Evolutionary conservation across 2,113 vertebrate genomes (phyloP).

Genomic region (Cynoglossus semilaevis): DNA sequence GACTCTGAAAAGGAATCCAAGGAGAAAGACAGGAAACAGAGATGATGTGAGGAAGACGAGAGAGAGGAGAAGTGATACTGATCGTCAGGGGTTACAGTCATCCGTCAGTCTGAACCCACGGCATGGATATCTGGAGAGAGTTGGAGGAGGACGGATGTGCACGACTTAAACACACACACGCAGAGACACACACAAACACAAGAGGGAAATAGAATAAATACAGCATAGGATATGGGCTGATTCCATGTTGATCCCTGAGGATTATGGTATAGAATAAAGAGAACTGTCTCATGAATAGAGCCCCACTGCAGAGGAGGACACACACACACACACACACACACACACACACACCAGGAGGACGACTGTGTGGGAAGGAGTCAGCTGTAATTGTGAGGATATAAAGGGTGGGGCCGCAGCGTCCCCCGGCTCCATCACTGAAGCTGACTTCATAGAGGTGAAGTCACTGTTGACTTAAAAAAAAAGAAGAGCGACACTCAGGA

Average conservation of each 20-base stretch:
- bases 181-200: constrained; percentile 11
- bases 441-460: constrained; percentile 77
- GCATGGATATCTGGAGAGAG: constrained; percentile 33
- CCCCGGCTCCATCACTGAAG: constrained; percentile 66
- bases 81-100: constrained; percentile 43
- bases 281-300: constrained; percentile 53
- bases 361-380: constrained; percentile 1
- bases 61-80: constrained; percentile 30
- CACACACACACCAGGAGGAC: constrained; percentile 13
- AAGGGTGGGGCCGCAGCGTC: constrained; percentile 37
- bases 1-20: constrained; percentile 41
- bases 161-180: constrained; percentile 37
- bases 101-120: constrained; percentile 31
- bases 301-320: constrained; percentile 28
- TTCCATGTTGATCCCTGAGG: constrained; percentile 59
- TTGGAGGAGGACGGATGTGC: constrained; percentile 44
- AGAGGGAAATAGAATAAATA: constrained; percentile 42
- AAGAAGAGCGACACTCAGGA: neutral
- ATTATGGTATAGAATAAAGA: constrained; percentile 60
- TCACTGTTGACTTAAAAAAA: constrained; percentile 48
- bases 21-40: constrained; percentile 27
- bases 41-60: constrained; percentile 17
- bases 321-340: constrained; percentile 28
- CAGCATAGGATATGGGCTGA: constrained; percentile 59
- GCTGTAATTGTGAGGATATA: constrained; percentile 15